These are phyloP conservation scores for Aramus guarauna DNA, from an alignment of 2,113 vertebrate genomes.

Conservation along the genomic window DNA sequence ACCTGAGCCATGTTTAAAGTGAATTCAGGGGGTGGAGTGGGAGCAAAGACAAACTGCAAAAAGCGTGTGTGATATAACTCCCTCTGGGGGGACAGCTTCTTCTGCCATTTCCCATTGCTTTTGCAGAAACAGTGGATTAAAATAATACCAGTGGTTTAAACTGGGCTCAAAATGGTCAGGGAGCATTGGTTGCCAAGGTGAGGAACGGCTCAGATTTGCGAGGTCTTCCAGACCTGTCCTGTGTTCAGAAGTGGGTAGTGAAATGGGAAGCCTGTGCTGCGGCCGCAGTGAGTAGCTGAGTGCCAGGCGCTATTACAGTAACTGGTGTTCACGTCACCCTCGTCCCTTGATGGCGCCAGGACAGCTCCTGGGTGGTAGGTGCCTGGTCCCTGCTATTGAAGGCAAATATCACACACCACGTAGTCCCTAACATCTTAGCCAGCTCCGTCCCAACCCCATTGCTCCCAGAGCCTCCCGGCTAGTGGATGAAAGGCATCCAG, in stretches of 20 bases:
- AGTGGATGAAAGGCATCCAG: background rate
- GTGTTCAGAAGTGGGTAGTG: rapidly evolving
- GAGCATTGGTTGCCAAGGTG: background rate
- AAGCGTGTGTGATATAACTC: background rate
- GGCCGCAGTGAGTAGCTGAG: too few species aligned
- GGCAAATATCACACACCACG: rapidly evolving
- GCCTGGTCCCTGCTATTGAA: background rate
- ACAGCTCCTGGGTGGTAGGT: too few species aligned
- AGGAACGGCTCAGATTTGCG: background rate
- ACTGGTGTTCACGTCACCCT: background rate
- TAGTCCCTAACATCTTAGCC: too few species aligned
- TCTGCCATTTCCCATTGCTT: background rate
- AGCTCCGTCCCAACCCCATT: background rate
- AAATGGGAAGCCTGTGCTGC: background rate
- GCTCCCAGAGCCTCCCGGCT: background rate
- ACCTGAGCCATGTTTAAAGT: background rate
- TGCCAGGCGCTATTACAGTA: rapidly evolving
- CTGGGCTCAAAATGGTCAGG: background rate
- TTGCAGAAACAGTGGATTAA: background rate
- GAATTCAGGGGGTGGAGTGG: background rate
- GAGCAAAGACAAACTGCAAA: background rate
- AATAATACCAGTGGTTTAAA: background rate
- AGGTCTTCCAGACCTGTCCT: background rate
- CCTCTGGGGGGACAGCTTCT: background rate
- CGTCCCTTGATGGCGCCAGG: background rate